phyloP scores from a whole-genome alignment of 2,797 vertebrate genomes.

The Clarias pachynema region DNA sequence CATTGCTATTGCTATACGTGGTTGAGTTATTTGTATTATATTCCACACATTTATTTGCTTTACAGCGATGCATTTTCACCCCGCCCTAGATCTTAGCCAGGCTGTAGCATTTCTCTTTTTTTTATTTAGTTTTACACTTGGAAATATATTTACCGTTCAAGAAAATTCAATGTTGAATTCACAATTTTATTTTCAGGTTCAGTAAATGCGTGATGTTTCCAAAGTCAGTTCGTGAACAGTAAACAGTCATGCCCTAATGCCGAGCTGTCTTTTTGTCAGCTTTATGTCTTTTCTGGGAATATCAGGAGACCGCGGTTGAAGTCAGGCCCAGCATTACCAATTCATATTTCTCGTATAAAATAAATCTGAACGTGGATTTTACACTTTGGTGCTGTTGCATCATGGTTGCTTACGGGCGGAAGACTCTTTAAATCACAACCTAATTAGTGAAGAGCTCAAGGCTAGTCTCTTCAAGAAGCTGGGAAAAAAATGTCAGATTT shows the following conservation, averaged over 20 bases:
- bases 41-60: too few relatives aligned
- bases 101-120: too few relatives aligned
- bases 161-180: too few relatives aligned
- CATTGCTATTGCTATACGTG: too few relatives aligned
- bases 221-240: too few relatives aligned
- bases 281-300: background rate
- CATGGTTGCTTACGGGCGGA: background rate
- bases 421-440: background rate
- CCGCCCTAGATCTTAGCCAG: too few relatives aligned
- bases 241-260: background rate
- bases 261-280: background rate
- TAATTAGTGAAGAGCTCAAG: slow-evolving; percentile 3
- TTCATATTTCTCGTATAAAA: background rate
- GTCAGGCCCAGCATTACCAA: background rate
- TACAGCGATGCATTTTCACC: too few relatives aligned
- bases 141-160: too few relatives aligned
- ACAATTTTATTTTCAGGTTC: too few relatives aligned
- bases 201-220: too few relatives aligned
- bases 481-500: background rate
- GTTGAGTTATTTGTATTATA: too few relatives aligned
- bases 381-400: background rate
- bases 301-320: background rate
- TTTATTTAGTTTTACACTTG: too few relatives aligned
- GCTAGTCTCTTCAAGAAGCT: background rate
- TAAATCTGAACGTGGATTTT: background rate